phyloP scores from a whole-genome alignment of 2,113 vertebrate genomes.

The Atractosteus spatula region DNA sequence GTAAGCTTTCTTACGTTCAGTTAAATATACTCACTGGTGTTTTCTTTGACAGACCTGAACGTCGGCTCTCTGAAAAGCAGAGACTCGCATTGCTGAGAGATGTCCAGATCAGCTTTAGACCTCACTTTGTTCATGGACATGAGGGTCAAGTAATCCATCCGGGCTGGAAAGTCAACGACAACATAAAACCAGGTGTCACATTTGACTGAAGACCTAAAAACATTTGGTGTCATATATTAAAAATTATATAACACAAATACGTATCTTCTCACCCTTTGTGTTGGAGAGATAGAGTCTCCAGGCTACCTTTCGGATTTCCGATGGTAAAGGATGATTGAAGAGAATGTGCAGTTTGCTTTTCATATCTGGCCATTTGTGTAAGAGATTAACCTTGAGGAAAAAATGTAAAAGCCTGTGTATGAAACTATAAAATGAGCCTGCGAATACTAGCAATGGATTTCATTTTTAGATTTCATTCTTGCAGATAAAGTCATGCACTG shows the following conservation, averaged over 20 bases:
- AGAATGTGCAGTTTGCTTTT: constrained; percentile 28
- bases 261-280: constrained; percentile 26
- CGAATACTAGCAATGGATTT: too few relatives aligned
- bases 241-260: background rate
- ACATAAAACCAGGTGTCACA: background rate
- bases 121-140: constrained; percentile 24
- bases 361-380: constrained; percentile 33
- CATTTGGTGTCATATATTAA: background rate
- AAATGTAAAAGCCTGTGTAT: background rate
- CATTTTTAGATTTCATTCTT: too few relatives aligned
- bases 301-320: constrained; percentile 24
- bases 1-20: background rate
- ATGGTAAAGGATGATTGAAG: constrained; percentile 36
- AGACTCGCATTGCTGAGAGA: constrained; percentile 28
- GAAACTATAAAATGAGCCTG: too few relatives aligned
- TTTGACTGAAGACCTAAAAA: background rate
- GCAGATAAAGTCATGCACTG: too few relatives aligned
- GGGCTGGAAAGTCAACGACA: constrained; percentile 13
- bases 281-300: constrained; percentile 38
- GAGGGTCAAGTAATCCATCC: constrained; percentile 31
- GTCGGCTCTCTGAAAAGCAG: constrained; percentile 27
- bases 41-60: constrained; percentile 29
- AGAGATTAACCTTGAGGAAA: constrained; percentile 27
- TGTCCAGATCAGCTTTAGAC: constrained; percentile 31
- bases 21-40: constrained; percentile 26